A percentile compares a stretch with the other conserved stretches of the same genome.
Evolutionary conservation across 2,888 invertebrate genomes (phyloP).

Genomic region (Nebria salina): DNA sequence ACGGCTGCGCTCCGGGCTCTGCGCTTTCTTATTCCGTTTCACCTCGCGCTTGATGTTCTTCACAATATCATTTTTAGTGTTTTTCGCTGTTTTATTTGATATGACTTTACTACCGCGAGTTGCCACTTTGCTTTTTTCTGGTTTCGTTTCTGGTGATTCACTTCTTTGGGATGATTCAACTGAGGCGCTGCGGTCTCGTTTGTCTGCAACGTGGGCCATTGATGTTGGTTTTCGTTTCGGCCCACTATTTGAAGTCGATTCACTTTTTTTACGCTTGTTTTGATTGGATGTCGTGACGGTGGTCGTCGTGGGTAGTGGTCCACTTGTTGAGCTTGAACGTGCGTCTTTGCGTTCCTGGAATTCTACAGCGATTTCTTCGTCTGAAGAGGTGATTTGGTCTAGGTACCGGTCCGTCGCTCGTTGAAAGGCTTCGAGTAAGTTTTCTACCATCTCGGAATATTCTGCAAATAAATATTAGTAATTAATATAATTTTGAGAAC

Average conservation of each 20-base stretch:
- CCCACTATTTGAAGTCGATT: conserved; percentile 51
- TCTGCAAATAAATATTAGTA: conserved; percentile 65
- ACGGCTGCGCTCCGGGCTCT: conserved; percentile 52
- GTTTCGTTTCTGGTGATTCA: conserved; percentile 35
- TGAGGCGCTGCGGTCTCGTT: conserved; percentile 55
- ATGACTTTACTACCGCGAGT: conserved; percentile 41
- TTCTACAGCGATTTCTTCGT: conserved; percentile 78
- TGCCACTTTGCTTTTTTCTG: conserved; percentile 48
- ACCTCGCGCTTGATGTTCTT: conserved; percentile 42
- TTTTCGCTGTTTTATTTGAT: conserved; percentile 48
- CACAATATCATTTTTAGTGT: conserved; percentile 43
- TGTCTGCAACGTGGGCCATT: conserved; percentile 56
- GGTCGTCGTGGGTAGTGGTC: conserved; percentile 40
- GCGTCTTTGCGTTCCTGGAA: conserved; percentile 66
- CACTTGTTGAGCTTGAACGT: conserved; percentile 60
- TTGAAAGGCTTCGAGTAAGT: conserved; percentile 82
- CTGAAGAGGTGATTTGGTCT: conserved; percentile 82
- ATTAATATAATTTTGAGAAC: not conserved
- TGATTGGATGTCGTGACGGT: conserved; percentile 37
- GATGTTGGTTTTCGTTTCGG: conserved; percentile 56
- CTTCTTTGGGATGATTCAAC: conserved; percentile 51
- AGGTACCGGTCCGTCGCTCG: conserved; percentile 84
- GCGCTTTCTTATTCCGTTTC: conserved; percentile 54
- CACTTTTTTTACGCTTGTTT: conserved; percentile 47
- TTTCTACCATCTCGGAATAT: conserved; percentile 89